phyloP scores from a whole-genome alignment of 23 tunicate species.

The Diplosoma virens region DNA sequence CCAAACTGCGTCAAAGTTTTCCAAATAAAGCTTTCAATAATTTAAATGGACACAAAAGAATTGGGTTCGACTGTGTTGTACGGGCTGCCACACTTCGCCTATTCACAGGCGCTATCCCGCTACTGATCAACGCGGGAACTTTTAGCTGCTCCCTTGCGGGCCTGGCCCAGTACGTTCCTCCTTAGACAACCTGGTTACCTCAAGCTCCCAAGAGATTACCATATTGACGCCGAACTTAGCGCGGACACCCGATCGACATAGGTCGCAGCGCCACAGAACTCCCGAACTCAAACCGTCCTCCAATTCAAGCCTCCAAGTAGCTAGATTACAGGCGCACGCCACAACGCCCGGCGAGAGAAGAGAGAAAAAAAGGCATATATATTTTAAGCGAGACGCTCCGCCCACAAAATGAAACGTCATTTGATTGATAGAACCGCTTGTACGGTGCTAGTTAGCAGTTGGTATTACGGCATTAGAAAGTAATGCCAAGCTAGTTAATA shows the following conservation, averaged over 20 bases:
- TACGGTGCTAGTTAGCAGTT: too few species aligned
- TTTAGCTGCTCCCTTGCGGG: slow-evolving; percentile 99
- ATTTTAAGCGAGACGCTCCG: slow-evolving; percentile 27
- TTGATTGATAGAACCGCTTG: slow-evolving; percentile 23
- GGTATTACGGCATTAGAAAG: too few species aligned
- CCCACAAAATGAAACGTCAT: slow-evolving; percentile 25
- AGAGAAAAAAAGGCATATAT: not conserved
- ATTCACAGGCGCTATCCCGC: slow-evolving; percentile 86
- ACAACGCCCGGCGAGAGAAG: slow-evolving; percentile 40
- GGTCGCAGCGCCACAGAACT: slow-evolving; percentile 53
- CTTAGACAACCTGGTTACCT: slow-evolving; percentile 85
- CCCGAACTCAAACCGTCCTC: slow-evolving; percentile 66
- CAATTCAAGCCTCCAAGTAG: slow-evolving; percentile 33
- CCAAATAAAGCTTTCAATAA: too few species aligned
- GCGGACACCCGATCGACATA: slow-evolving; percentile 92
- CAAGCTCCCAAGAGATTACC: slow-evolving; percentile 57
- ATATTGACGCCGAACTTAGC: slow-evolving; percentile 93
- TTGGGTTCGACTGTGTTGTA: slow-evolving; percentile 73
- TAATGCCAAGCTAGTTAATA: too few species aligned
- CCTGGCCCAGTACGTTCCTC: slow-evolving; percentile 97
- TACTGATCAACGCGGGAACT: slow-evolving; percentile 91
- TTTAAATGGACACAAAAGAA: too few species aligned
- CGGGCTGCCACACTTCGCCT: slow-evolving; percentile 62
- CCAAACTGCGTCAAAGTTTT: too few species aligned
- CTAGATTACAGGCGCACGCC: slow-evolving; percentile 42